Evolutionary conservation across 2,888 invertebrate genomes (phyloP).

Genomic region (Eudasyphora cyanicolor): DNA sequence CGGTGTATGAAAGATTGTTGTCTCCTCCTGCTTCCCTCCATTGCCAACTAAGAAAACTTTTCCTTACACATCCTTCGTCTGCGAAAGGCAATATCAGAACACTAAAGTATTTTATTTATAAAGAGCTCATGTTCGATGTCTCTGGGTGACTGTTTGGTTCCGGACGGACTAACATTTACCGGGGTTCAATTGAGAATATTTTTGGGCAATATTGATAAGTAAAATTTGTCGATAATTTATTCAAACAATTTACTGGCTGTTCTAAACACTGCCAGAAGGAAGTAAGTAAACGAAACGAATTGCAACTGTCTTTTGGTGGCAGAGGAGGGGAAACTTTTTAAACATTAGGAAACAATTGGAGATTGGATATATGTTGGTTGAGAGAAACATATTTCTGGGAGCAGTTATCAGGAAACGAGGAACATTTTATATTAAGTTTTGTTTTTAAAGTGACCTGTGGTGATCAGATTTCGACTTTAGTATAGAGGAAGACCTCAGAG

Average conservation of each 20-base stretch:
- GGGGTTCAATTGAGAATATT: constrained; percentile 25
- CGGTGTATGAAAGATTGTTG: not conserved
- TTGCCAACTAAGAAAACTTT: not conserved
- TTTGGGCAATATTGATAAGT: constrained; percentile 34
- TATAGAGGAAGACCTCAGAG: too few relatives aligned
- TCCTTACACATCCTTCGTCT: not conserved
- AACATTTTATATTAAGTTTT: too few relatives aligned
- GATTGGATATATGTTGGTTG: too few relatives aligned
- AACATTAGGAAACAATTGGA: too few relatives aligned
- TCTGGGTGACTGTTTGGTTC: not conserved
- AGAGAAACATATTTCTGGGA: too few relatives aligned
- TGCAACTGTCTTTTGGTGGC: too few relatives aligned
- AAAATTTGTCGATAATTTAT: constrained; percentile 6
- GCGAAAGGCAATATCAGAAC: not conserved
- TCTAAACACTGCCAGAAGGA: not conserved
- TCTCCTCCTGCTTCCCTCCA: too few relatives aligned
- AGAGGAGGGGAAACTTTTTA: not conserved
- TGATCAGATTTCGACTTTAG: too few relatives aligned
- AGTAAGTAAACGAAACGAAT: too few relatives aligned
- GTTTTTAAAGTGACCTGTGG: too few relatives aligned
- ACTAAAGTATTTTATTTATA: constrained; percentile 3
- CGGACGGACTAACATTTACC: not conserved
- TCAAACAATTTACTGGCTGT: not conserved
- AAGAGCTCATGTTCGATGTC: not conserved
- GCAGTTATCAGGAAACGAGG: too few relatives aligned